Evolutionary conservation across 1,140 invertebrate species (phyloP), one percentile per base, ranked within the genome.

Genomic region (Bathynomus jamesi): DNA sequence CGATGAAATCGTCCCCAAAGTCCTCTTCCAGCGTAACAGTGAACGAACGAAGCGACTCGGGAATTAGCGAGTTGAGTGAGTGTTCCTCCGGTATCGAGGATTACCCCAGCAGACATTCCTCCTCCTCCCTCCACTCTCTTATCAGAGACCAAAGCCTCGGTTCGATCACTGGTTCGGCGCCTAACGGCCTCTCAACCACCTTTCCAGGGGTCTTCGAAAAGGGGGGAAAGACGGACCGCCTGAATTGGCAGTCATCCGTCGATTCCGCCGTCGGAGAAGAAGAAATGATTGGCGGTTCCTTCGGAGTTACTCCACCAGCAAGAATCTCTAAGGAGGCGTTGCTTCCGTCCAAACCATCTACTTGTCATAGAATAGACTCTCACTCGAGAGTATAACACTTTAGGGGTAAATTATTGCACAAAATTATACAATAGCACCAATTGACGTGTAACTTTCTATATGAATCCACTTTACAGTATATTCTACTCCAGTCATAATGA

Each of bases 1-100:
- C 89, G 91, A 78, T 83, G 92, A 25, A 87, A 88, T 28, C 83
- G 72, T 69, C 63, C 72, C 83, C 67, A 0, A 67, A 84, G 2
- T 85, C 86, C 0, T 85, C 86, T 0, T 89, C 86, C 78, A 83
- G 87, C 75, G 93, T 91, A 80, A 84, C 85, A 1, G 82, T 93
- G 25, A 89, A 89, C 76, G 84, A 87, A 29, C 85, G 85, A 70
- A 90, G 91, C 78, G 84, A 92, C 24, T 87, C 89, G 28, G 84
- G 77, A 70, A 76, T 78, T 65, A 78, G 77, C 72, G 77, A 78
- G 62, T 73, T 71, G 65, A 78, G 77, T 72, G 77, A 78, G 61
- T 76, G 74, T 71, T 78, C 77, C n/a, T 69, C 70, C 40, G 46
- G 53, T 63, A 61, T 76, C 67, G 75, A 76, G 11, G 75, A 76